Conservation (phyloP, 2,888 invertebrate species). For the Lasioglossum malachurum region DNA sequence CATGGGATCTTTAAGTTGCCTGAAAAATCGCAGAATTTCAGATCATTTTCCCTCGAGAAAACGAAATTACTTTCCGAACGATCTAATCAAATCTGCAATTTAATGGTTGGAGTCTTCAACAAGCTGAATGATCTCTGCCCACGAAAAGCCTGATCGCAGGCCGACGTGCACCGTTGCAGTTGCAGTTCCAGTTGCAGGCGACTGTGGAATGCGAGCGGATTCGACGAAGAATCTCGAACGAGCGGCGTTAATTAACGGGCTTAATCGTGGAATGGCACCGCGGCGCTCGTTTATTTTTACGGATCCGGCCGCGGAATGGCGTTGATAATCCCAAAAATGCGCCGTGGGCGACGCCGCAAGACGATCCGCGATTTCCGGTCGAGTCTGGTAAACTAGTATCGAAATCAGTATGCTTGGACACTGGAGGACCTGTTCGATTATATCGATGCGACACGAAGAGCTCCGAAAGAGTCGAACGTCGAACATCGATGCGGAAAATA, state of each 20-base stretch:
- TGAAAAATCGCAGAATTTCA: too few species aligned
- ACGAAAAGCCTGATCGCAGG: too few species aligned
- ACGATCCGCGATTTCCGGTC: not conserved
- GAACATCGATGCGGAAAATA: constrained; percentile 15
- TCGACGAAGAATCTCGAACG: constrained; percentile 28
- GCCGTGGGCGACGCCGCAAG: constrained; percentile 3
- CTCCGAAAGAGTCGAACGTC: constrained; percentile 5
- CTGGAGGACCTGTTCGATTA: not conserved
- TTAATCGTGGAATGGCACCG: constrained; percentile 45
- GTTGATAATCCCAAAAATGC: constrained; percentile 25
- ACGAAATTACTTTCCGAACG: too few species aligned
- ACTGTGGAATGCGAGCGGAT: constrained; percentile 20
- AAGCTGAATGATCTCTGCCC: too few species aligned
- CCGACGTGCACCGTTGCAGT: not conserved
- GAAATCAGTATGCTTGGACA: not conserved
- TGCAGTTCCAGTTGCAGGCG: not conserved
- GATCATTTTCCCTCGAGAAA: too few species aligned
- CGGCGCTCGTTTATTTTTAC: constrained; percentile 45
- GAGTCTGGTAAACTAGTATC: not conserved
- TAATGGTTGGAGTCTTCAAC: not conserved
- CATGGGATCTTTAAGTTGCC: too few species aligned
- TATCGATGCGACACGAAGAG: not conserved
- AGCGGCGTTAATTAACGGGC: constrained; percentile 45
- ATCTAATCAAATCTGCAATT: not conserved
- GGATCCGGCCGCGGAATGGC: constrained; percentile 29